Evolutionary conservation across 2,888 invertebrate genomes (phyloP).

Genomic region (Himalopsyche anomala): DNA sequence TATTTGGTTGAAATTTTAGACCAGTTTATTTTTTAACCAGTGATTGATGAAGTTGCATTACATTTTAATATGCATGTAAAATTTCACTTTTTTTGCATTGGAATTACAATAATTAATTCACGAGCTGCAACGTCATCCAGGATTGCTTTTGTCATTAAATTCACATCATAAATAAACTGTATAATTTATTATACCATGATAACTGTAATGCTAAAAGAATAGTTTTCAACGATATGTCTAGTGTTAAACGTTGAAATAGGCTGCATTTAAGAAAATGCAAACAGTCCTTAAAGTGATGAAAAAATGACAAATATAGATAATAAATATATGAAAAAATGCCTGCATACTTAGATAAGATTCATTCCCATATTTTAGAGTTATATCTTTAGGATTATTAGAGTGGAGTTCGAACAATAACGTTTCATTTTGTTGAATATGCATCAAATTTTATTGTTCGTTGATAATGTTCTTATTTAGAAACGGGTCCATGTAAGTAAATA

Average conservation of each 20-base stretch:
- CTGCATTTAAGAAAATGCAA: background rate
- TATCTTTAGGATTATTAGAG: background rate
- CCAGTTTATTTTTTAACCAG: too few relatives aligned
- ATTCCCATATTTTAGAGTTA: conserved; percentile 32
- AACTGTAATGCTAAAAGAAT: background rate
- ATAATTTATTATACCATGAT: background rate
- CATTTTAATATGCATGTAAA: too few relatives aligned
- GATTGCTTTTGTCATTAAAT: too few relatives aligned
- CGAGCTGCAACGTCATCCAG: too few relatives aligned
- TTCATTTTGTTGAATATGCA: conserved; percentile 46
- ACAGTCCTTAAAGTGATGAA: conserved; percentile 39
- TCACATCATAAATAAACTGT: background rate
- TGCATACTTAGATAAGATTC: conserved; percentile 12
- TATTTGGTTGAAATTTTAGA: too few relatives aligned
- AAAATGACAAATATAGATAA: conserved; percentile 36
- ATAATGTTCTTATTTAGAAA: conserved; percentile 55
- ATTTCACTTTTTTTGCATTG: too few relatives aligned
- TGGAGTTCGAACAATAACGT: conserved; percentile 38
- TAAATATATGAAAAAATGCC: conserved; percentile 6
- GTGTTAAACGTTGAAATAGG: conserved; percentile 27
- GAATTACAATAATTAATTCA: too few relatives aligned
- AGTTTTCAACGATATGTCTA: conserved; percentile 16
- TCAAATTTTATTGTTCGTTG: conserved; percentile 53
- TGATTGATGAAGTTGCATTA: too few relatives aligned
- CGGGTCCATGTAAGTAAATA: conserved; percentile 61